Evolutionary conservation across 92 coral and sea anemone genomes (phyloP).

Genomic region (Porites lobata): DNA sequence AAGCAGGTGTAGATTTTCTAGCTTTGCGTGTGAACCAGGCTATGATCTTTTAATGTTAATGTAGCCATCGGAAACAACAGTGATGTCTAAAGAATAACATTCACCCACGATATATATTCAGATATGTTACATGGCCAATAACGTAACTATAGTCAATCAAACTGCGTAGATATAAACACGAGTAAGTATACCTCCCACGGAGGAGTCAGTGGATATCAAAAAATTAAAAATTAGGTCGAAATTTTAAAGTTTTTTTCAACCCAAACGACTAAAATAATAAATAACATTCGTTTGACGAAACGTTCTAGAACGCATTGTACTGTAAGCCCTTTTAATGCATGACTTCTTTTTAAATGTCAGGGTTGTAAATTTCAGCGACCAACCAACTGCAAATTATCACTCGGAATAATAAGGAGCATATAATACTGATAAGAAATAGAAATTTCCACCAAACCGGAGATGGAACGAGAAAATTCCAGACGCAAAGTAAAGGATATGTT

Average conservation of each 20-base stretch:
- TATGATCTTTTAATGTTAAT: constrained; percentile 2
- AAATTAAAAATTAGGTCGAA: background rate
- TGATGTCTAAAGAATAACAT: background rate
- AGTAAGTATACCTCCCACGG: constrained; percentile 9
- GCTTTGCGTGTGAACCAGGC: constrained; percentile 5
- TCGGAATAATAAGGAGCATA: background rate
- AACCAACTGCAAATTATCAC: background rate
- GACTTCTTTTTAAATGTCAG: background rate
- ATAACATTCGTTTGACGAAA: background rate
- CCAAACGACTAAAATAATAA: background rate
- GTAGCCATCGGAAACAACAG: background rate
- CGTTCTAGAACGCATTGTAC: constrained; percentile 1
- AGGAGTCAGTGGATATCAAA: constrained; percentile 4
- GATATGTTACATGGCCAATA: background rate
- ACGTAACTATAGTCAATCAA: background rate
- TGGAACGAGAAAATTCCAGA: background rate
- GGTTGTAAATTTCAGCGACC: background rate
- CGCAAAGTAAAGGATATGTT: background rate
- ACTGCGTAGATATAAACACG: background rate
- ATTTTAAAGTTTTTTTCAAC: background rate
- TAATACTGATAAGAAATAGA: too few species aligned
- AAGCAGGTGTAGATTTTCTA: background rate
- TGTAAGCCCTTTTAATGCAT: background rate
- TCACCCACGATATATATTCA: background rate
- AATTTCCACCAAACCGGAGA: background rate